A percentile compares a stretch with the other conserved stretches of the same genome.
phyloP scores from a whole-genome alignment of 1,140 invertebrate species.

The Apis florea region DNA sequence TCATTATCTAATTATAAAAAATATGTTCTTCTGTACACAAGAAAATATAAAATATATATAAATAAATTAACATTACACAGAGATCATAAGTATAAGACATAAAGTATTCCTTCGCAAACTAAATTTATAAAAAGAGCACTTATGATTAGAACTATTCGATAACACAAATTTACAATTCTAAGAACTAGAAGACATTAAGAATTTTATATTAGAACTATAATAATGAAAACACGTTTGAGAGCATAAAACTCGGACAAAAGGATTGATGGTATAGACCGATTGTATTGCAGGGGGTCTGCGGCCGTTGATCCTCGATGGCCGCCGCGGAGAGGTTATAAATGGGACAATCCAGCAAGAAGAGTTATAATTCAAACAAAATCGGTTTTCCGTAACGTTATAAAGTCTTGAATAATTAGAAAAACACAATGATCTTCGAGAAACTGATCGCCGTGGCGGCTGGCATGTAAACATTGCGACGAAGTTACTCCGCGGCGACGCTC shows the following conservation, averaged over 20 bases:
- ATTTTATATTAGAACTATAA: not conserved
- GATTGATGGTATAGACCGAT: slow-evolving; percentile 42
- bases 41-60: not conserved
- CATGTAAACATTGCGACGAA: slow-evolving; percentile 79
- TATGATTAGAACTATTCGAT: slow-evolving; percentile 5
- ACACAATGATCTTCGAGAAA: slow-evolving; percentile 28
- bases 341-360: slow-evolving; percentile 45
- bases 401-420: slow-evolving; percentile 17
- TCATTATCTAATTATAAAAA: not conserved
- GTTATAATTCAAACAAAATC: slow-evolving; percentile 16
- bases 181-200: not conserved
- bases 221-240: slow-evolving; percentile 26
- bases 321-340: slow-evolving; percentile 69
- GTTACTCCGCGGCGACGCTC: slow-evolving; percentile 56
- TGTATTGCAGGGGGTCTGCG: slow-evolving; percentile 50
- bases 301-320: slow-evolving; percentile 52
- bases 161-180: slow-evolving; percentile 26
- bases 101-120: slow-evolving; percentile 19
- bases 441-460: slow-evolving; percentile 66
- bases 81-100: slow-evolving; percentile 18
- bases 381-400: slow-evolving; percentile 22
- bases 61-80: slow-evolving; percentile 16
- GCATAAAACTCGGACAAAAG: slow-evolving; percentile 43
- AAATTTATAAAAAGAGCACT: slow-evolving; percentile 17
- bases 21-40: not conserved